A percentile compares a stretch with the other conserved stretches of the same genome.
These are phyloP conservation scores for Dendrocincla fuliginosa DNA, from an alignment of 2,797 vertebrate species.

Conservation along the genomic window DNA sequence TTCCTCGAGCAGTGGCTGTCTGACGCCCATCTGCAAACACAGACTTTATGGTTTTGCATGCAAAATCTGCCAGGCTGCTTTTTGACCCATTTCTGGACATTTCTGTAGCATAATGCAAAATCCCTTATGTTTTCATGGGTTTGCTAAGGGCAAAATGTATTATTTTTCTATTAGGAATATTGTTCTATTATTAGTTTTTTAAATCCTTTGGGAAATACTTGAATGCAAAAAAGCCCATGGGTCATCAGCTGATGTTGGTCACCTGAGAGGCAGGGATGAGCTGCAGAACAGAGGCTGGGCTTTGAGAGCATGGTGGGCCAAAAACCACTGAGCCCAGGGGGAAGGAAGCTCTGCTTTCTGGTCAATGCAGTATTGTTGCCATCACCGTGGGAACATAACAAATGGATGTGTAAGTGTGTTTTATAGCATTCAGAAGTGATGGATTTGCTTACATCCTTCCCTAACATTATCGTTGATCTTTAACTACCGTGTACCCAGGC, in stretches of 20 bases:
- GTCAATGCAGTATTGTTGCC: conserved; percentile 41
- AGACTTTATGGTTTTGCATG: background rate
- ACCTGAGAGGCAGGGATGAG: conserved; percentile 11
- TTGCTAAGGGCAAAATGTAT: background rate
- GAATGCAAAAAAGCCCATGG: background rate
- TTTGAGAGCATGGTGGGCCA: background rate
- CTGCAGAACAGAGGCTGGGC: background rate
- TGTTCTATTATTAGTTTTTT: background rate
- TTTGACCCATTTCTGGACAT: background rate
- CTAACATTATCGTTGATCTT: background rate
- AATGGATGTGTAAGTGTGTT: background rate
- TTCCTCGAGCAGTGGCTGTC: background rate
- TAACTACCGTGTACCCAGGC: background rate
- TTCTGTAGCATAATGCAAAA: conserved; percentile 31
- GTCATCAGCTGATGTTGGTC: background rate
- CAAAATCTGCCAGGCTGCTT: conserved; percentile 3
- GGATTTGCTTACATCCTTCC: conserved; percentile 47
- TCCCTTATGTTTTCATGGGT: background rate
- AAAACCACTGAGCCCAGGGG: background rate
- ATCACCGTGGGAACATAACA: conserved; percentile 45
- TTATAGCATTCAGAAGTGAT: conserved; percentile 30
- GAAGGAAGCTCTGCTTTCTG: conserved; percentile 48
- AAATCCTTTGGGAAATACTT: background rate
- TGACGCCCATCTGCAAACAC: conserved; percentile 14
- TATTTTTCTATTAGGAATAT: background rate